These are phyloP conservation scores for Xenopus laevis DNA, from an alignment of 2,113 vertebrate genomes.

Conservation along the genomic window DNA sequence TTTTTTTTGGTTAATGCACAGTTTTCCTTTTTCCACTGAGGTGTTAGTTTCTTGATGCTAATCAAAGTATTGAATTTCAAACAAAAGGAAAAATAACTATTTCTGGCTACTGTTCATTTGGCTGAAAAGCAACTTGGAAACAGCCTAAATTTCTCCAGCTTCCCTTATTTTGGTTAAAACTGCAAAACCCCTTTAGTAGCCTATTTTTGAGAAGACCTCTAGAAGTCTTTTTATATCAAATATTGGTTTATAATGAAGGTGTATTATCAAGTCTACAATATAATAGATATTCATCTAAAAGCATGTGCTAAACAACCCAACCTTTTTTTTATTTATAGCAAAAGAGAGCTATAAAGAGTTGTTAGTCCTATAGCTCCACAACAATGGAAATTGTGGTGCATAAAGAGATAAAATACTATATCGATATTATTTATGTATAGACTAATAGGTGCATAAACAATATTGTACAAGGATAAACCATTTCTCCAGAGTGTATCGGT, in stretches of 20 bases:
- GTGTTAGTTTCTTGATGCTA: neutral
- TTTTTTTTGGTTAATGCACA: neutral
- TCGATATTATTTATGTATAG: neutral
- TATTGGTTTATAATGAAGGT: too few species aligned
- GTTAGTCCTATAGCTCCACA: too few species aligned
- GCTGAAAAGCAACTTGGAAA: conserved; percentile 47
- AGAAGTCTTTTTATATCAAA: too few species aligned
- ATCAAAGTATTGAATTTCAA: conserved; percentile 19
- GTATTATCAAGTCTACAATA: too few species aligned
- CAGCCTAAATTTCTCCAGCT: neutral
- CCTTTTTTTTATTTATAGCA: too few species aligned
- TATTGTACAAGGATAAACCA: neutral
- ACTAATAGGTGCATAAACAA: conserved; percentile 12
- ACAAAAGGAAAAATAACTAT: conserved; percentile 47
- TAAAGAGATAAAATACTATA: too few species aligned
- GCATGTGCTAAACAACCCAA: too few species aligned
- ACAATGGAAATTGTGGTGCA: too few species aligned
- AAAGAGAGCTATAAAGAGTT: too few species aligned
- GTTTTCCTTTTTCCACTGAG: neutral
- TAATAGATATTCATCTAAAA: too few species aligned
- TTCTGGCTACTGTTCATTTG: conserved; percentile 47
- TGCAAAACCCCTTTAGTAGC: neutral
- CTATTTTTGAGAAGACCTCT: too few species aligned
- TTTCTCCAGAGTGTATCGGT: neutral
- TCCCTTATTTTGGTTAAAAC: conserved; percentile 41